Conservation (phyloP, 2,113 vertebrate genomes). For the Picathartes gymnocephalus region DNA sequence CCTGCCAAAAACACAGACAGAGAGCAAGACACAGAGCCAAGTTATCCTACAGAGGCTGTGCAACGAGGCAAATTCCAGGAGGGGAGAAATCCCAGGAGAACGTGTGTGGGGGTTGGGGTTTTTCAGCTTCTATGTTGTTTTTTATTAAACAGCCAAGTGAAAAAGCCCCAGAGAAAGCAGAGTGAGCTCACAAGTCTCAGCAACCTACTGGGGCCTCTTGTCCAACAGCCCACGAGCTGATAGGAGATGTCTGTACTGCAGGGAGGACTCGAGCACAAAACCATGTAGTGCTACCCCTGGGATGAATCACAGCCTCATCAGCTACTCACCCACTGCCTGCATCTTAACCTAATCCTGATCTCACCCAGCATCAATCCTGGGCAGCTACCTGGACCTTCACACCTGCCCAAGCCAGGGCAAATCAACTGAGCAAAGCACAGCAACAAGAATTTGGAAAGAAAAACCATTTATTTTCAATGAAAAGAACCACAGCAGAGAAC, state of each 20-base stretch:
- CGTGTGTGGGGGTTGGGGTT: rapidly evolving
- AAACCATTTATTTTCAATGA: conserved; percentile 17
- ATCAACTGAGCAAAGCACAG: not conserved
- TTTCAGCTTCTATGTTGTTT: not conserved
- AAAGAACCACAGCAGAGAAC: not conserved
- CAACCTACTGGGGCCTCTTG: not conserved
- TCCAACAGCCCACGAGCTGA: not conserved
- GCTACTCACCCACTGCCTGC: not conserved
- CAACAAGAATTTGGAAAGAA: not conserved
- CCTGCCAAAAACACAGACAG: not conserved
- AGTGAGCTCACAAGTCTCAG: not conserved
- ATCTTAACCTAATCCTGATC: not conserved
- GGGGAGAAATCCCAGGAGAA: not conserved
- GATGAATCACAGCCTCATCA: not conserved
- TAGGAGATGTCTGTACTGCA: not conserved
- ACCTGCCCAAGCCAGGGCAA: conserved; percentile 15
- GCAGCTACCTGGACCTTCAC: not conserved
- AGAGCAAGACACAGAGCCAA: not conserved
- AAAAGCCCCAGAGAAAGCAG: not conserved
- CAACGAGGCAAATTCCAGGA: not conserved
- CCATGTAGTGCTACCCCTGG: not conserved
- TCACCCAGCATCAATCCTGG: not conserved
- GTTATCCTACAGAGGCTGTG: rapidly evolving
- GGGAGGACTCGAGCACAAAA: not conserved
- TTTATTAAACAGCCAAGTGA: not conserved